These are phyloP conservation scores for Penaeus monodon DNA, from an alignment of 2,888 invertebrate genomes.

Conservation along the genomic window DNA sequence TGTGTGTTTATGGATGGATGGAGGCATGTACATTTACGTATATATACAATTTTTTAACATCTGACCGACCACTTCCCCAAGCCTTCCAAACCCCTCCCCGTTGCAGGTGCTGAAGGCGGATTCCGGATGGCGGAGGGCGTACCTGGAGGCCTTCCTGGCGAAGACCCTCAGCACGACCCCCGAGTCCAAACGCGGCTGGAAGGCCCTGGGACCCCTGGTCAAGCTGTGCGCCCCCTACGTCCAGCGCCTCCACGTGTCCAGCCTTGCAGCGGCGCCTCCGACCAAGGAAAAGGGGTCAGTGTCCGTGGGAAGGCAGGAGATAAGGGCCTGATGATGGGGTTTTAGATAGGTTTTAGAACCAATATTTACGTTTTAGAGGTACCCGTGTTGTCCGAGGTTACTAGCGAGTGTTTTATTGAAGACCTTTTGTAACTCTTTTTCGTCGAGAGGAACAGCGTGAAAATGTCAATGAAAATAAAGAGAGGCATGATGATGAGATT, in stretches of 20 bases:
- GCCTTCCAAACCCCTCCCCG: no score
- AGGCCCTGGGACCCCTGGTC: slow-evolving; percentile 32
- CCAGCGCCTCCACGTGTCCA: slow-evolving; percentile 3
- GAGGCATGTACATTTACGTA: no score
- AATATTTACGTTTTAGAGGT: no score
- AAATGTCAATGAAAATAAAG: no score
- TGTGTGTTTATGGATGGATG: no score
- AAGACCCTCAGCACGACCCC: slow-evolving; percentile 7
- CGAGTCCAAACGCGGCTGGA: slow-evolving; percentile 19
- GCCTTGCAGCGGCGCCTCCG: slow-evolving; percentile 11
- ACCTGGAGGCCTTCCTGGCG: slow-evolving; percentile 40
- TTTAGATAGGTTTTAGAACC: no score
- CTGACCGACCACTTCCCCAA: not conserved
- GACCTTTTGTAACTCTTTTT: no score
- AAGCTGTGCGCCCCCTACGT: slow-evolving; percentile 33
- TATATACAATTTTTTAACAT: not conserved
- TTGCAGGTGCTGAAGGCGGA: slow-evolving; percentile 18
- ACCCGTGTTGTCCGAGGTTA: no score
- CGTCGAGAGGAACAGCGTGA: no score
- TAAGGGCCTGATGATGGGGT: no score
- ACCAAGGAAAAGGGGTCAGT: not conserved
- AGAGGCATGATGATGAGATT: no score
- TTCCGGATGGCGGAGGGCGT: slow-evolving; percentile 32
- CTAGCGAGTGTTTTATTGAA: no score
- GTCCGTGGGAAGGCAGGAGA: not conserved